Conservation (phyloP, 2,888 invertebrate genomes). For the Leptopilina syphax region DNA sequence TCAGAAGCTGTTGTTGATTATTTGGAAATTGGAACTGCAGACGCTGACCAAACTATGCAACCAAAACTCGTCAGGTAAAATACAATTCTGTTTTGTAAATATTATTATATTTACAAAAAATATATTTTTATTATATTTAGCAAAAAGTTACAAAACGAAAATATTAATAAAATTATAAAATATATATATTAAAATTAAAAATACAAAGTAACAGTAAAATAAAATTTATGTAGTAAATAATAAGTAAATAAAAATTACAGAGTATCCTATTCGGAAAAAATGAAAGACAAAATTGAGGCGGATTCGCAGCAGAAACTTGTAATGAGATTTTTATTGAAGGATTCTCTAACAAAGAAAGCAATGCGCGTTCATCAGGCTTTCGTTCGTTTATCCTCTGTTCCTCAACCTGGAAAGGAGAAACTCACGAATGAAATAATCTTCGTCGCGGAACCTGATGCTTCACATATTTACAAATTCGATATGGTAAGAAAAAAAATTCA, state of each 20-base stretch:
- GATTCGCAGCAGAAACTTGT: slow-evolving; percentile 94
- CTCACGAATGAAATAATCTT: slow-evolving; percentile 92
- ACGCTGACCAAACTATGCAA: slow-evolving; percentile 92
- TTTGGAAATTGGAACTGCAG: slow-evolving; percentile 92
- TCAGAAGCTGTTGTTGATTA: slow-evolving; percentile 87
- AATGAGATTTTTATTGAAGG: slow-evolving; percentile 88
- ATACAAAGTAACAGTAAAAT: slow-evolving; percentile 26
- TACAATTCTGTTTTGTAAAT: no score
- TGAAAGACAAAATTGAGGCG: slow-evolving; percentile 85
- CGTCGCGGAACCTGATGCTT: slow-evolving; percentile 91
- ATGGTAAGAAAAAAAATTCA: slow-evolving; percentile 80
- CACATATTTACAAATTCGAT: slow-evolving; percentile 91
- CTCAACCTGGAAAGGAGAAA: slow-evolving; percentile 68
- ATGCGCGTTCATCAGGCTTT: slow-evolving; percentile 92
- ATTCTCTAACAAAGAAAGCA: slow-evolving; percentile 82
- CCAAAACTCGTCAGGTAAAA: slow-evolving; percentile 83
- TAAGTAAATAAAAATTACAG: slow-evolving; percentile 74
- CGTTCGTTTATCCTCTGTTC: slow-evolving; percentile 83
- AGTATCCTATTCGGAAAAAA: slow-evolving; percentile 85
- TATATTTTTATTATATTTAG: no score
- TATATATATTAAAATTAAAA: slow-evolving; percentile 4
- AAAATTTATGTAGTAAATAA: not conserved
- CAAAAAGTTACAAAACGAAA: no score
- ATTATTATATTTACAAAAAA: no score
- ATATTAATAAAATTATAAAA: no score